These are phyloP conservation scores for Melipona quadrifasciata DNA, from an alignment of 1,140 invertebrate species.

Conservation along the genomic window DNA sequence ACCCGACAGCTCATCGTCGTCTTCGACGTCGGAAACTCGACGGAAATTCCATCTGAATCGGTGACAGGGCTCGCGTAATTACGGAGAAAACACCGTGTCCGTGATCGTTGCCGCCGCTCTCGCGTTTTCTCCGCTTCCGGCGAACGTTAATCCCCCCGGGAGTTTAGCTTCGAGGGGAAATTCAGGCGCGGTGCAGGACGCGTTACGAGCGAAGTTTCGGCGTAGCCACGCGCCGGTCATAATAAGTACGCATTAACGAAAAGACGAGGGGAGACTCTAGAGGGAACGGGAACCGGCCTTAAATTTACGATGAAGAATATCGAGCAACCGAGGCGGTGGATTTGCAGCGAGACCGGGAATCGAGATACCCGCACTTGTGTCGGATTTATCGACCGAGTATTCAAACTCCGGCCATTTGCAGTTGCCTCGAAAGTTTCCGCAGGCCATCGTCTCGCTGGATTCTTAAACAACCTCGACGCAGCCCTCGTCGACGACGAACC, in stretches of 20 bases:
- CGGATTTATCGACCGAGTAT: not conserved
- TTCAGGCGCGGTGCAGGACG: not conserved
- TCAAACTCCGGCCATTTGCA: not conserved
- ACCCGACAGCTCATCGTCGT: not conserved
- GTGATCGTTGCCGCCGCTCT: not conserved
- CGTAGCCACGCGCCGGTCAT: not conserved
- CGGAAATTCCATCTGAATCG: not conserved
- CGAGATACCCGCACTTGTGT: not conserved
- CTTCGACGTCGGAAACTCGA: not conserved
- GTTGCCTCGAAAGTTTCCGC: not conserved
- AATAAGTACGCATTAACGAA: conserved; percentile 35
- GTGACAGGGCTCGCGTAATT: not conserved
- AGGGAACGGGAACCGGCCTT: not conserved
- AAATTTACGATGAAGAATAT: conserved; percentile 16
- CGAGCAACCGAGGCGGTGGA: not conserved
- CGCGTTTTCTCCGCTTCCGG: not conserved
- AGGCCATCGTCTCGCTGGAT: not conserved
- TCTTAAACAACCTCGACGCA: conserved; percentile 7
- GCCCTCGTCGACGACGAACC: not conserved
- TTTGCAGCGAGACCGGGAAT: not conserved
- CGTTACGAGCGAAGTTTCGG: conserved; percentile 54
- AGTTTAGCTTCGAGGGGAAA: conserved; percentile 41
- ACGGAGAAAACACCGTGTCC: not conserved
- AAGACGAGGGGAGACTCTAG: not conserved
- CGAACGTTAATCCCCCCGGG: conserved; percentile 54